phyloP scores from a whole-genome alignment of 2,888 invertebrate genomes.

The Polymixis flavicincta region DNA sequence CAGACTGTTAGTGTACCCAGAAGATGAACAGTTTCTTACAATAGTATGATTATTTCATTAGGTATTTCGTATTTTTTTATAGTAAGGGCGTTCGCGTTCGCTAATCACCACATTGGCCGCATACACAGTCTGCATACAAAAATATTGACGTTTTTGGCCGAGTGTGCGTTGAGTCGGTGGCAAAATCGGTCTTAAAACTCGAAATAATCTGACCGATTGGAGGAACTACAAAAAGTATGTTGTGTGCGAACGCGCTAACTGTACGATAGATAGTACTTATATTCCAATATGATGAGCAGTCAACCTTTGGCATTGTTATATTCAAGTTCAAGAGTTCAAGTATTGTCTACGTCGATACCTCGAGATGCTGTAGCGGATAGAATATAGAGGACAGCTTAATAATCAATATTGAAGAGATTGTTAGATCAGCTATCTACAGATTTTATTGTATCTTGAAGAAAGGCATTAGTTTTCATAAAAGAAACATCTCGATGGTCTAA shows the following conservation, averaged over 20 bases:
- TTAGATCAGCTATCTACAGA: background rate
- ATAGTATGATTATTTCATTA: no score
- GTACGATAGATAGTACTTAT: background rate
- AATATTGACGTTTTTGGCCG: background rate
- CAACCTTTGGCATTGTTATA: constrained; percentile 21
- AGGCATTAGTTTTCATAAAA: constrained; percentile 9
- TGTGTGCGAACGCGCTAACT: background rate
- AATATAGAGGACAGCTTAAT: background rate
- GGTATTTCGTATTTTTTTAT: background rate
- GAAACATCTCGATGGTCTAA: constrained; percentile 12
- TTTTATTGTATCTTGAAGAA: background rate
- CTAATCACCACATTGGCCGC: background rate
- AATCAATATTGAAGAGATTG: constrained; percentile 1
- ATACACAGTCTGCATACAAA: background rate
- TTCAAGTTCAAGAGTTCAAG: constrained; percentile 24
- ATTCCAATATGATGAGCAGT: background rate
- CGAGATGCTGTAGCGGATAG: background rate
- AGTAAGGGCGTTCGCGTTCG: background rate
- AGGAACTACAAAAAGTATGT: background rate
- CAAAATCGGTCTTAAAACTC: background rate
- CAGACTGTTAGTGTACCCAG: background rate
- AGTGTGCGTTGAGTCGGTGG: background rate
- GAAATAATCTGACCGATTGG: background rate
- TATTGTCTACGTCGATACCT: background rate
- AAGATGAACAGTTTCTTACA: background rate